These are phyloP conservation scores for Asarcornis scutulata DNA, from an alignment of 2,113 vertebrate species.

Conservation along the genomic window DNA sequence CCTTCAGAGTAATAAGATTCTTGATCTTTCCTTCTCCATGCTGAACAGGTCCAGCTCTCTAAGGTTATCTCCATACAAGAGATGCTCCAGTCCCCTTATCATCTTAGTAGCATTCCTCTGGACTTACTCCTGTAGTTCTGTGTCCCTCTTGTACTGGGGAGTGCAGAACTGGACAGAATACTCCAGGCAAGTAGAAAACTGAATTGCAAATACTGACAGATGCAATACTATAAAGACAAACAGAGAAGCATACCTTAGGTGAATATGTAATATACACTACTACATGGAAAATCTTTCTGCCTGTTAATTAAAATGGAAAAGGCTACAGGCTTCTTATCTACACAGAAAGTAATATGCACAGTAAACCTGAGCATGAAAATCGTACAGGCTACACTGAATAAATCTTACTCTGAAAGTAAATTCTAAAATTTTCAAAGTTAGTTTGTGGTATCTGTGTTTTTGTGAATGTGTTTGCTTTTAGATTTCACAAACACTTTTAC, in stretches of 20 bases:
- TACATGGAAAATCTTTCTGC: neutral
- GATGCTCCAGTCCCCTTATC: too few species aligned
- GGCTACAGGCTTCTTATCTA: neutral
- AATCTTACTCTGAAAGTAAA: neutral
- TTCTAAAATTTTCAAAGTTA: neutral
- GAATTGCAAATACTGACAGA: neutral
- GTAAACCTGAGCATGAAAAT: neutral
- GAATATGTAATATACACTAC: neutral
- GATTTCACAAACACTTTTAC: neutral
- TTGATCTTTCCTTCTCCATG: too few species aligned
- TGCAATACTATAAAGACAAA: neutral
- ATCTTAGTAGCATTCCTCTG: too few species aligned
- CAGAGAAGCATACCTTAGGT: neutral
- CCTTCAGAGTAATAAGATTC: too few species aligned
- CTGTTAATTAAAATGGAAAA: neutral
- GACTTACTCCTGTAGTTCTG: too few species aligned
- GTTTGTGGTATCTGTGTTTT: neutral
- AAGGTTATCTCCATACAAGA: too few species aligned
- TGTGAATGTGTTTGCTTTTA: neutral
- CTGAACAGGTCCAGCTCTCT: too few species aligned
- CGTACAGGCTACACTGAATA: neutral
- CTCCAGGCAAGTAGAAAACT: neutral
- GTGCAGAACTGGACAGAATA: too few species aligned
- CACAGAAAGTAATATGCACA: neutral
- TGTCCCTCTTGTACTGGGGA: too few species aligned